Base-by-base conservation (phyloP, 23 tunicate species). In the Halocynthia roretzi region DNA sequence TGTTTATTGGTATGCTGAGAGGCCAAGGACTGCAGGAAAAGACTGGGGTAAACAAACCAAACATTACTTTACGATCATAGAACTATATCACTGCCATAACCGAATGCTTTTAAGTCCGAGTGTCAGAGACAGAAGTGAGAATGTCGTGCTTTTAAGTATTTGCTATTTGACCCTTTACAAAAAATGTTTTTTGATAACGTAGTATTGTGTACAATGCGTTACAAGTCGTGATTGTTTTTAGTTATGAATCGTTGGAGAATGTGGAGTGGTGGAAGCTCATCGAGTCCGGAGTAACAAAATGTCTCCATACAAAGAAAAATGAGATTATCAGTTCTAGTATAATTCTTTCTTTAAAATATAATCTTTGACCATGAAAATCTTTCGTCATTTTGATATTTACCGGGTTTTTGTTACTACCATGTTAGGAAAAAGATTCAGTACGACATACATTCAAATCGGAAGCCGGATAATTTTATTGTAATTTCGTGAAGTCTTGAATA, bases 231-330 rank as follows among this genome's bases (percentile, higher is more conserved):
- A 17, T 76, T 54, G 19, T 56, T 72, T 81, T 72, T 62, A 81
- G 85, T 81, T 2, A 81, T 71, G 54, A 81, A 81, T 52, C 79
- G 85, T 22, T 81, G 85, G 85, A 23, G 79, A 49, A 81, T 81
- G 85, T 81, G 85, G 85, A 81, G 85, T 58, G 85, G 85, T 8
- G 79, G 85, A 12, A 72, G 79, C 40, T 68, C 85, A 12, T 72
- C 85, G 44, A 81, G 79, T 49, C 85, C 85, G 0, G 68, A 69
- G 6, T 65, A 11, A 65, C 19, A 15, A 20, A 15, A 20, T 65
- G 22, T 0, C 31, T 65, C 19, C 70, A 65, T 48, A 65, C 9
- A 11, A 65, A 48, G 31, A 6, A 65, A 10, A 48, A 65, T 10
- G 31, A 48, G 48, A 65, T 20, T 65, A 65, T 48, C 44, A 31